Evolutionary conservation across 2,888 invertebrate genomes (phyloP).

Genomic region (Leucophora obtusa): DNA sequence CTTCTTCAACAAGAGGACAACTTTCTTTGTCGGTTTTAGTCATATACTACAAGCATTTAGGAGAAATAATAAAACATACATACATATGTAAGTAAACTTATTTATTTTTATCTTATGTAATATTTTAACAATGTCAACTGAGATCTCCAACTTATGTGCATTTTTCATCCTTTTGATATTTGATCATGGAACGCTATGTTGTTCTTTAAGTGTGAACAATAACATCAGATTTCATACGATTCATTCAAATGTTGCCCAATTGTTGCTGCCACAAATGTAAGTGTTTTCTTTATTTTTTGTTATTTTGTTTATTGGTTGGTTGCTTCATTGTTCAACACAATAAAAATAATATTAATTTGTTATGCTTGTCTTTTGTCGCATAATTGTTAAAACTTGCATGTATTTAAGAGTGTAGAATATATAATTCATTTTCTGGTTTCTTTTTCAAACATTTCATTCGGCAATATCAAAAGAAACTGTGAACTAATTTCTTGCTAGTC

Average conservation of each 20-base stretch:
- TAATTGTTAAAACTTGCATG: not conserved
- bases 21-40: slow-evolving; percentile 25
- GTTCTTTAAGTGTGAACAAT: slow-evolving; percentile 62
- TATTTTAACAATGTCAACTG: slow-evolving; percentile 19
- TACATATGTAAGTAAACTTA: slow-evolving; percentile 13
- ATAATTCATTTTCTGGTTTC: slow-evolving; percentile 31
- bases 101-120: slow-evolving; percentile 39
- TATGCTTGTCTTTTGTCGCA: slow-evolving; percentile 74
- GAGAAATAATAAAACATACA: slow-evolving; percentile 25
- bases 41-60: slow-evolving; percentile 13
- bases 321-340: slow-evolving; percentile 57
- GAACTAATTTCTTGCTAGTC: slow-evolving; percentile 73
- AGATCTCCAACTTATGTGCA: not conserved
- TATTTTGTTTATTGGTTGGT: slow-evolving; percentile 20
- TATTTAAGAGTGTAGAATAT: not conserved
- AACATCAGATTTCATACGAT: slow-evolving; percentile 56
- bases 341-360: slow-evolving; percentile 75
- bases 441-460: slow-evolving; percentile 65
- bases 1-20: slow-evolving; percentile 64
- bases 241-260: not conserved
- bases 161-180: slow-evolving; percentile 70
- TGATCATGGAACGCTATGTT: slow-evolving; percentile 65
- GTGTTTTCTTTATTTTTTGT: slow-evolving; percentile 10
- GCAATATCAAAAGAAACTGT: slow-evolving; percentile 72
- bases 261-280: slow-evolving; percentile 7